These are phyloP conservation scores for Petrocephalus zakoni DNA, from an alignment of 2,113 vertebrate genomes.

Conservation along the genomic window DNA sequence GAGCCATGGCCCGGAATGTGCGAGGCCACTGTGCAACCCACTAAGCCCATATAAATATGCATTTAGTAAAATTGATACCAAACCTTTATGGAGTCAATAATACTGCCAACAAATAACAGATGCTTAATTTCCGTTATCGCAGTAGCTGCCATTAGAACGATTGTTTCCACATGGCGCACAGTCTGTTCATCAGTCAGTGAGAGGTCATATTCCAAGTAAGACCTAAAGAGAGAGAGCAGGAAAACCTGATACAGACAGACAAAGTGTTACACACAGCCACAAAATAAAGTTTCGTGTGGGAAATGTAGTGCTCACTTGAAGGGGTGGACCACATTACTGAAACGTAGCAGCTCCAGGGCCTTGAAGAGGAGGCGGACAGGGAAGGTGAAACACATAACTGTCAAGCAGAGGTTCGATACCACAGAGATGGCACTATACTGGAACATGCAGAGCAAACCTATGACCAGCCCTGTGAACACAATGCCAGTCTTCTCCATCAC, in stretches of 20 bases:
- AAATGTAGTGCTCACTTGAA: slow-evolving; percentile 68
- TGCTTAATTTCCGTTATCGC: slow-evolving; percentile 66
- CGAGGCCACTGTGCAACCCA: neutral
- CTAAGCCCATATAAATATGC: neutral
- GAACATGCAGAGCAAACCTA: slow-evolving; percentile 71
- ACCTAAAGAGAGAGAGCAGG: slow-evolving; percentile 53
- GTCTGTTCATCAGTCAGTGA: slow-evolving; percentile 73
- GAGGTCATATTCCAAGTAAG: slow-evolving; percentile 65
- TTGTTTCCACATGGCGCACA: slow-evolving; percentile 63
- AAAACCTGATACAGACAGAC: neutral
- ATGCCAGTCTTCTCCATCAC: slow-evolving; percentile 60
- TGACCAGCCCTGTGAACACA: slow-evolving; percentile 72
- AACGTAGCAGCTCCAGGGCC: slow-evolving; percentile 61
- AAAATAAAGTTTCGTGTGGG: neutral
- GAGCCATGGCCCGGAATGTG: neutral
- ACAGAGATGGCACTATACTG: slow-evolving; percentile 78
- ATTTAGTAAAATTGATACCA: neutral
- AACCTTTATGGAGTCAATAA: slow-evolving; percentile 84
- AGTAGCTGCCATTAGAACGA: slow-evolving; percentile 57
- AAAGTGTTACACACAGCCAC: neutral
- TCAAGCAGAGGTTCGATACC: slow-evolving; percentile 65
- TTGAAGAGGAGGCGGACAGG: slow-evolving; percentile 71
- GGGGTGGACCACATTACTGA: slow-evolving; percentile 62
- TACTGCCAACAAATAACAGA: slow-evolving; percentile 74
- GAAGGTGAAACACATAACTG: slow-evolving; percentile 68